Conservation (phyloP, 1,140 invertebrate species). For the Medauroidea extradentata region DNA sequence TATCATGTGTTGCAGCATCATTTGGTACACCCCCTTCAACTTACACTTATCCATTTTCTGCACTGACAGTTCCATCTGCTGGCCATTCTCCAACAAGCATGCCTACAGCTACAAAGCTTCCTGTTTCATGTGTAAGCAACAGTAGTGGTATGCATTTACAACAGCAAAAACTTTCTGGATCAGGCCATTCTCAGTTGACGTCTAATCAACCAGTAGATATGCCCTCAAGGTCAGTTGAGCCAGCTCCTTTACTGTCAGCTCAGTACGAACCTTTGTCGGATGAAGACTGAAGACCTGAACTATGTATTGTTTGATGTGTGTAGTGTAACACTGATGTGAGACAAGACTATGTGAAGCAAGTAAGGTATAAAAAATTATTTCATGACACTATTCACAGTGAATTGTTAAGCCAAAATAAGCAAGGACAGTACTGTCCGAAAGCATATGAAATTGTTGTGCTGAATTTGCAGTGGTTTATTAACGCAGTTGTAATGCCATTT, state of each 20-base stretch:
- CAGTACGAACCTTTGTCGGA: conserved; percentile 85
- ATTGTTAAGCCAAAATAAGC: too few relatives aligned
- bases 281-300: conserved; percentile 58
- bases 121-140: not conserved
- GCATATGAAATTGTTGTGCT: too few relatives aligned
- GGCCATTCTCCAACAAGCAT: conserved; percentile 8
- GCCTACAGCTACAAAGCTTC: not conserved
- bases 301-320: too few relatives aligned
- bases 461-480: too few relatives aligned
- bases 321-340: too few relatives aligned
- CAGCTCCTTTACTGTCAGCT: conserved; percentile 73
- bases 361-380: too few relatives aligned
- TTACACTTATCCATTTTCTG: conserved; percentile 19
- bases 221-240: conserved; percentile 47
- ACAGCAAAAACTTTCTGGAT: not conserved
- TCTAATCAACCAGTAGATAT: conserved; percentile 11
- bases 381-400: too few relatives aligned
- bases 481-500: too few relatives aligned
- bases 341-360: too few relatives aligned
- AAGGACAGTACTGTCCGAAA: too few relatives aligned
- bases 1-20: conserved; percentile 10
- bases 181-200: conserved; percentile 1
- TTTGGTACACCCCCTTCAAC: conserved; percentile 18
- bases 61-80: conserved; percentile 10
- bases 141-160: not conserved